Evolutionary conservation across 2,888 invertebrate species (phyloP), one percentile per base, ranked within the genome.

Genomic region (Brachylomia viminalis): DNA sequence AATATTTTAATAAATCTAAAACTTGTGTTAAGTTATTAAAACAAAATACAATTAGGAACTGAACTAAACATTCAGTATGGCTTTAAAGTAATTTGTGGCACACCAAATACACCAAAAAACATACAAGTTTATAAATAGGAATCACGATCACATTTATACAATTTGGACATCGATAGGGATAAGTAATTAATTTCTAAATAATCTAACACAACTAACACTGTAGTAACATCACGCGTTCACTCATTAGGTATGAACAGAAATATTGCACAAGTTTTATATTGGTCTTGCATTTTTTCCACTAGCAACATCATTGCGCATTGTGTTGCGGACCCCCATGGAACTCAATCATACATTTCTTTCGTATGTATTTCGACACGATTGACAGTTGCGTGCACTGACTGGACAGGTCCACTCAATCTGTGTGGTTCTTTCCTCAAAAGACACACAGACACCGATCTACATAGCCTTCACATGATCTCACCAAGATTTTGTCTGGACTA

Each of bases 41-140:
- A 33, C n/a, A 49, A 47, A 61, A 56, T 52, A 56, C 20, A 38
- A 58, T 59, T 62, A 20, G 2, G n/a, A 58, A 72, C 42, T 56
- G 27, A 76, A 56, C 0, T 54, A 64, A 59, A 65, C 5, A 66
- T 56, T 56, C 0, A 69, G 17, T 30, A 52, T 56, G 30, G 58
- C 45, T 69, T 54, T 52, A 69, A 61, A 59, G 69, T 85, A 74
- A 72, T 73, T 82, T 76, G 70, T 82, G 77, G 61, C 73, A 80
- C 83, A 82, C 68, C 75, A 47, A 27, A 76, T 30, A 33, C 8
- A n/a, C 27, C 11, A 42, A 17, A 59, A 38, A 61, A 30, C 20
- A 30, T 23, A 54, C 11, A 33, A 30, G 5, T 45, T 27, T 17
- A 68, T 30, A 47, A 30, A 69, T 30, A 52, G n/a, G 33, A 45